Conservation (phyloP, 2,797 vertebrate species). For the Euphonia xanthogaster region DNA sequence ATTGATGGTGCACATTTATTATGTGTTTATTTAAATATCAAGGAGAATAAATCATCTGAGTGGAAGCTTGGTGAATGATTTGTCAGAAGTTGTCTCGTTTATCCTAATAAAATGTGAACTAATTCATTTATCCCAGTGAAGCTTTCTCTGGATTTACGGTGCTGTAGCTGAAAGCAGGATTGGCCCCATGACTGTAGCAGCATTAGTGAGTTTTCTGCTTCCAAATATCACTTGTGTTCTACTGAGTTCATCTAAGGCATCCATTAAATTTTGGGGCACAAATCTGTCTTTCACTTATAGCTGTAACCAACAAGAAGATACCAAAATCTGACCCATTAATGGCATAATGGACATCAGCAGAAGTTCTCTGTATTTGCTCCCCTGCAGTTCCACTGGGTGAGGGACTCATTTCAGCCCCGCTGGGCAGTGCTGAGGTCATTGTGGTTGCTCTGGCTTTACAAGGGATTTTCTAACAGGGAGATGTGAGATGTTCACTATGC, state of each 20-base stretch:
- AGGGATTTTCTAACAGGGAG: not conserved
- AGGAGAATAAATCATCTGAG: not conserved
- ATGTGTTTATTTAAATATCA: constrained; percentile 21
- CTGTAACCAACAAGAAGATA: not conserved
- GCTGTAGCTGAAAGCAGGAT: not conserved
- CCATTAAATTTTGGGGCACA: not conserved
- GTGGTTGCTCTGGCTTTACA: not conserved
- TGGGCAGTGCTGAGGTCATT: not conserved
- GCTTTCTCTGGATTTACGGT: not conserved
- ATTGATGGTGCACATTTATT: not conserved
- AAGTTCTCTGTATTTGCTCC: not conserved
- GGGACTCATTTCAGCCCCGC: not conserved
- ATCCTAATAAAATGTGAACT: not conserved
- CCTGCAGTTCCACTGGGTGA: not conserved
- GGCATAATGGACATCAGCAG: not conserved
- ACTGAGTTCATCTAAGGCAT: not conserved
- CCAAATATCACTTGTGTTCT: not conserved
- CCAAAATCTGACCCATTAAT: not conserved
- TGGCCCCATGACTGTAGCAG: not conserved
- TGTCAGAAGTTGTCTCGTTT: constrained; percentile 13
- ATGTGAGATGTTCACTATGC: not conserved
- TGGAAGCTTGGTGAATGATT: constrained; percentile 11
- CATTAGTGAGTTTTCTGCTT: not conserved
- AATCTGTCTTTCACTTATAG: not conserved
- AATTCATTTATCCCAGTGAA: not conserved